Evolutionary conservation across 2,797 vertebrate genomes (phyloP), one percentile per base, ranked within the genome.

Genomic region (Premnoplex brunnescens): DNA sequence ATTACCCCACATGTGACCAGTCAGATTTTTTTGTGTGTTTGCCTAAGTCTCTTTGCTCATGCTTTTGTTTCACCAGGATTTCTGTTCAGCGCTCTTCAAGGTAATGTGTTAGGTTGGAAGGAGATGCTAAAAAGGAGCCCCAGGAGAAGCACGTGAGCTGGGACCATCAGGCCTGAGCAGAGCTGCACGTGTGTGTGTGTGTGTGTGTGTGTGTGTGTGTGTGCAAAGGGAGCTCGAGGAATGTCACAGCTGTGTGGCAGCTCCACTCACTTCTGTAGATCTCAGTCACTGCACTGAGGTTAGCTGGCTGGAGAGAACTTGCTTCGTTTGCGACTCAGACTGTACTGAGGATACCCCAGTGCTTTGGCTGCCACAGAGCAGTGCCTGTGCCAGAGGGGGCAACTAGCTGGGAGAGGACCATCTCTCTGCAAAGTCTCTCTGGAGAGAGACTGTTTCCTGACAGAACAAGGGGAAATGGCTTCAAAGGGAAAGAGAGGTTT

Each of bases 201-300:
- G 7, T 60, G 32, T 1, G 16, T 3, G 1, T 43, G 16, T 17
- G 16, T 17, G 39, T 59, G n/a, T 21, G 8, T 56, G 34, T 1
- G 14, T 3, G 1, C 41, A 55, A 36, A 48, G 8, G n/a, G n/a
- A 75, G 13, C 14, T 68, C 26, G 44, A 21, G 69, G 56, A 63
- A 32, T 23, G 10, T 34, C 48, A 41, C 19, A 32, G 37, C 10
- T 7, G 1, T 9, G 22, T 22, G 17, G 22, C 13, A 67, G 36
- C 22, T 74, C 13, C 28, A 28, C n/a, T 22, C 5, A 1, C 7
- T 30, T 72, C 1, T 44, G 16, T 41, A 68, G 41, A 48, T 36
- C 37, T 56, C 28, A 67, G 18, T 49, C 2, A 3, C 10, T 44
- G 21, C 30, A 36, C 36, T 59, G 27, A 12, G 14, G 3, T 30